Conservation (phyloP, 2,113 vertebrate genomes). For the Engystomops pustulosus region DNA sequence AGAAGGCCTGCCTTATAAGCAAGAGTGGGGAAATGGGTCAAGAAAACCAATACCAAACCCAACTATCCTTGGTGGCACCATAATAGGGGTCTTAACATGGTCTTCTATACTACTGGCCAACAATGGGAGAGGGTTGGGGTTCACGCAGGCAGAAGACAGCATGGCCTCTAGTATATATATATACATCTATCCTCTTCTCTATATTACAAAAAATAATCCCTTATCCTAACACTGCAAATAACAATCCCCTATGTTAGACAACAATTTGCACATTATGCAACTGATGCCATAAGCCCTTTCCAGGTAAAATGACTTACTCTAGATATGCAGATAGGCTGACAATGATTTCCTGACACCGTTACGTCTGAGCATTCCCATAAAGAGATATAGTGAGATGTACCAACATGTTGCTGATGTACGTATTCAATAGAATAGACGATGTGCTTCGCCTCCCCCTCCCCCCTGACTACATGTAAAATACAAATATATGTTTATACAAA, state of each 20-base stretch:
- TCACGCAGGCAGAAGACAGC: conserved; percentile 46
- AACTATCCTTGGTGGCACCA: too few species aligned
- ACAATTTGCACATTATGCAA: conserved; percentile 55
- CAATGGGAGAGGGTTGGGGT: background rate
- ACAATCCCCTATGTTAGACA: conserved; percentile 5
- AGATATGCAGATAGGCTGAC: conserved; percentile 26
- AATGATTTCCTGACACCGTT: conserved; percentile 2
- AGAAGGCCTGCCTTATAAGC: background rate
- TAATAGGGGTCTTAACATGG: too few species aligned
- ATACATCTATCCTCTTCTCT: conserved; percentile 50
- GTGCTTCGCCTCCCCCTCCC: background rate
- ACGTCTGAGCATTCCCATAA: conserved; percentile 33
- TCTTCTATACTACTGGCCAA: background rate
- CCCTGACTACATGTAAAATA: background rate
- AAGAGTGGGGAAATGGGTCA: background rate
- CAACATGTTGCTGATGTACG: background rate
- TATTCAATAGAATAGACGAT: background rate
- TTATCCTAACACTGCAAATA: conserved; percentile 12
- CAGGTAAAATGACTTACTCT: background rate
- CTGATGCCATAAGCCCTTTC: conserved; percentile 35
- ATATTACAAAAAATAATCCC: conserved; percentile 40
- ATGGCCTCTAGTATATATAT: background rate
- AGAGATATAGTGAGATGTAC: conserved; percentile 2
- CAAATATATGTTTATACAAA: conserved; percentile 31
- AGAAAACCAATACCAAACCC: background rate